A percentile compares a stretch with the other conserved stretches of the same genome.
These are phyloP conservation scores for Heloderma charlesbogerti DNA, from an alignment of 2,113 vertebrate genomes.

Conservation along the genomic window DNA sequence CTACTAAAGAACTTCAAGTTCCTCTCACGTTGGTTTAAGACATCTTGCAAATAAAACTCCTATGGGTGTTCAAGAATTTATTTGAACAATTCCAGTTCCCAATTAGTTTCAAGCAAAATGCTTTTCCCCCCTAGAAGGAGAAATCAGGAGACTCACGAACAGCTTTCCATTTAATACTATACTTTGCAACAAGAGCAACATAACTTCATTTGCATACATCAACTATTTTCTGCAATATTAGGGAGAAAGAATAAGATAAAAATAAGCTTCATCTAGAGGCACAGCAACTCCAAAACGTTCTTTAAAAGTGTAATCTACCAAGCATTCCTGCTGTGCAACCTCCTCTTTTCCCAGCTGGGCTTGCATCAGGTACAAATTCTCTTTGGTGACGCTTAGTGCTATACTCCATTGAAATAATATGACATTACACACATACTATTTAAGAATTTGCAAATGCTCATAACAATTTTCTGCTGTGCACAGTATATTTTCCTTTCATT, in stretches of 20 bases:
- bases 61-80: neutral
- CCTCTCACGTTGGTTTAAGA: neutral
- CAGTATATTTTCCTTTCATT: neutral
- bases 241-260: neutral
- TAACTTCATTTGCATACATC: neutral
- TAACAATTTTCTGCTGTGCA: neutral
- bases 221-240: neutral
- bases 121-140: neutral
- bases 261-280: constrained; percentile 6
- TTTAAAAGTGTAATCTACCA: neutral
- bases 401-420: neutral
- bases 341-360: neutral
- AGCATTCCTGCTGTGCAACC: neutral
- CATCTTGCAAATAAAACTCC: neutral
- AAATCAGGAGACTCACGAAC: neutral
- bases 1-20: neutral
- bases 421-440: neutral
- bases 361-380: neutral
- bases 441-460: neutral
- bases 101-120: neutral
- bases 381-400: neutral
- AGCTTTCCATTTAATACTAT: neutral
- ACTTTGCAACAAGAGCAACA: constrained; percentile 9
- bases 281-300: neutral
- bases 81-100: neutral